phyloP scores from a whole-genome alignment of 2,888 invertebrate genomes.

The Cheilosia variabilis region DNA sequence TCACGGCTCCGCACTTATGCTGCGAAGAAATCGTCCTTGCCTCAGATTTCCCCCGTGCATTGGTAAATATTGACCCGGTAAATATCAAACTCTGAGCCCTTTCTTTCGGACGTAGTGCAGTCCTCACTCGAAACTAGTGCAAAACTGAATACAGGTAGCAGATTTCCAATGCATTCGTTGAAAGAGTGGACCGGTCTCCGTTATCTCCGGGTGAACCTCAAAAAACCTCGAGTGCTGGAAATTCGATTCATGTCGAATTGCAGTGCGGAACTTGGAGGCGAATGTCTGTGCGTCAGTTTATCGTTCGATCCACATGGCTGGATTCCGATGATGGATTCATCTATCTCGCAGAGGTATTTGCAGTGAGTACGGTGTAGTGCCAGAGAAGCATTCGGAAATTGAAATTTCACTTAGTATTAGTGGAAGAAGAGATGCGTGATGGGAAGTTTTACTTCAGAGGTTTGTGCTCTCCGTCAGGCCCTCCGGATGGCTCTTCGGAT shows the following conservation, averaged over 20 bases:
- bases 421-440: constrained; percentile 3
- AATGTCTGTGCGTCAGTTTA: constrained; percentile 42
- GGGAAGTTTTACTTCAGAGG: constrained; percentile 6
- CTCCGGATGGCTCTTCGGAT: neutral
- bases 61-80: neutral
- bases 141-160: neutral
- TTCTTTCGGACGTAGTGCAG: neutral
- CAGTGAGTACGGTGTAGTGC: neutral
- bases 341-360: neutral
- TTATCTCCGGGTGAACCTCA: too few species aligned
- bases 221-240: neutral
- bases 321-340: constrained; percentile 42
- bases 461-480: neutral
- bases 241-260: constrained; percentile 50
- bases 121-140: neutral
- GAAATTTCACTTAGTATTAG: constrained; percentile 19
- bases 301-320: constrained; percentile 26
- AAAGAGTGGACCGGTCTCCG: neutral
- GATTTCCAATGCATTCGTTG: constrained; percentile 43
- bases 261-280: constrained; percentile 3
- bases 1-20: constrained; percentile 13
- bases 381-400: constrained; percentile 18
- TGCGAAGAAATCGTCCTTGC: constrained; percentile 10
- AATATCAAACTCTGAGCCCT: constrained; percentile 14
- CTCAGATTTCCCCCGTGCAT: constrained; percentile 31